phyloP scores from a whole-genome alignment of 2,113 vertebrate species.

The Phocoena phocoena region DNA sequence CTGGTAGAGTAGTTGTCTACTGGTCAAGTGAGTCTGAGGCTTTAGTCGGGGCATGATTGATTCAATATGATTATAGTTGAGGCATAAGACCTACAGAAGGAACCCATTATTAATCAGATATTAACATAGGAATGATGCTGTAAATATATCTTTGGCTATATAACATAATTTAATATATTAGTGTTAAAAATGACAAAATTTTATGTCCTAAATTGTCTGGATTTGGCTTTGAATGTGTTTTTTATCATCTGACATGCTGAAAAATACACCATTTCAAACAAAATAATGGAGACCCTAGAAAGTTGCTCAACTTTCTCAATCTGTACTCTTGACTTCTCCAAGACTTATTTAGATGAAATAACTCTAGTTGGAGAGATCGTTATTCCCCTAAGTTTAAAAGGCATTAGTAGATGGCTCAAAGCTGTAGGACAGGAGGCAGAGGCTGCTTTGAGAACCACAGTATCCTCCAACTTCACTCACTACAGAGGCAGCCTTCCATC shows the following conservation, averaged over 20 bases:
- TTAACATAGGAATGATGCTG: background rate
- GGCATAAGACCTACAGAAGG: constrained; percentile 84
- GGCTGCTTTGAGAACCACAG: background rate
- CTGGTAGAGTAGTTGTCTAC: constrained; percentile 87
- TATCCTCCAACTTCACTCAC: background rate
- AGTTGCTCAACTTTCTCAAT: background rate
- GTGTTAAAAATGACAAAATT: constrained; percentile 5
- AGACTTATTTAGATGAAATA: background rate
- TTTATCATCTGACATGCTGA: background rate
- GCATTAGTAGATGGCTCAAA: background rate
- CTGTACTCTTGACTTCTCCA: background rate
- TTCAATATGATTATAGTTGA: constrained; percentile 91
- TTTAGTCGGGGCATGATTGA: constrained; percentile 90
- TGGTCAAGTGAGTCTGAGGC: constrained; percentile 84
- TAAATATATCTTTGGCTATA: background rate
- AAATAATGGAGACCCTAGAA: constrained; percentile 26
- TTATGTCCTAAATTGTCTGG: background rate
- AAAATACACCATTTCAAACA: constrained; percentile 43
- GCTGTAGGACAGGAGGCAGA: background rate
- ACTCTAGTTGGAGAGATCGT: background rate
- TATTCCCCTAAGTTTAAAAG: background rate
- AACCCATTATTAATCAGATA: constrained; percentile 46
- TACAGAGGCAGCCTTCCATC: background rate
- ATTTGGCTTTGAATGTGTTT: constrained; percentile 16
- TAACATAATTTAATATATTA: background rate